phyloP scores from a whole-genome alignment of 2,113 vertebrate species.

The Ammodytes dubius region DNA sequence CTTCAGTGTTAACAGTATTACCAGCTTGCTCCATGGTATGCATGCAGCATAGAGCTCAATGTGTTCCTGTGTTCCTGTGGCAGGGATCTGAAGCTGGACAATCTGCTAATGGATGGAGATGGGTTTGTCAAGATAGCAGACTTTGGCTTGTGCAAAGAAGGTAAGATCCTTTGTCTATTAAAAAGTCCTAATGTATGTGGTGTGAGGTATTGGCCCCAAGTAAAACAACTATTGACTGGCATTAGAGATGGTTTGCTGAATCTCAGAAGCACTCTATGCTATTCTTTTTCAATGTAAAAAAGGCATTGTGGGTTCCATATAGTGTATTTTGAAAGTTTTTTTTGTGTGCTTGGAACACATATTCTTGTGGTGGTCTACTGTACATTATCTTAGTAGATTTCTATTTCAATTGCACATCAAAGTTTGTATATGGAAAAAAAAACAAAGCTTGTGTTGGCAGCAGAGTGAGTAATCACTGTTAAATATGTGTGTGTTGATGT shows the following conservation, averaged over 20 bases:
- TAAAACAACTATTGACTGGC: background rate
- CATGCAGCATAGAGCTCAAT: background rate
- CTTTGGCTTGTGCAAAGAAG: constrained; percentile 97
- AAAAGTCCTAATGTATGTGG: background rate
- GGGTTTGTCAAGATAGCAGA: constrained; percentile 96
- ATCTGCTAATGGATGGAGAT: constrained; percentile 93
- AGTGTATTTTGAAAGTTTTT: background rate
- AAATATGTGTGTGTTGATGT: background rate
- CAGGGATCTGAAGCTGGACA: constrained; percentile 96
- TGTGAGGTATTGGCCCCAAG: too few species aligned
- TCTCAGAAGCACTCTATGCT: background rate
- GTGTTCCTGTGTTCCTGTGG: constrained; percentile 30
- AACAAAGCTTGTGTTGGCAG: background rate
- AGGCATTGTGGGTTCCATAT: background rate
- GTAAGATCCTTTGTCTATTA: constrained; percentile 73
- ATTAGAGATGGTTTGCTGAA: background rate
- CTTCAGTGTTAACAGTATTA: constrained; percentile 25
- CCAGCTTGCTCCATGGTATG: background rate
- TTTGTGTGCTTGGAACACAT: background rate
- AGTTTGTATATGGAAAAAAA: background rate
- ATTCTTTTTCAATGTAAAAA: background rate
- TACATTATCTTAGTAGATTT: background rate
- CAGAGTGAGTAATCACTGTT: background rate
- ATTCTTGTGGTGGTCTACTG: background rate
- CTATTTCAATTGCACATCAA: background rate